phyloP scores from a whole-genome alignment of 2,888 invertebrate genomes.

The Meta bourneti region DNA sequence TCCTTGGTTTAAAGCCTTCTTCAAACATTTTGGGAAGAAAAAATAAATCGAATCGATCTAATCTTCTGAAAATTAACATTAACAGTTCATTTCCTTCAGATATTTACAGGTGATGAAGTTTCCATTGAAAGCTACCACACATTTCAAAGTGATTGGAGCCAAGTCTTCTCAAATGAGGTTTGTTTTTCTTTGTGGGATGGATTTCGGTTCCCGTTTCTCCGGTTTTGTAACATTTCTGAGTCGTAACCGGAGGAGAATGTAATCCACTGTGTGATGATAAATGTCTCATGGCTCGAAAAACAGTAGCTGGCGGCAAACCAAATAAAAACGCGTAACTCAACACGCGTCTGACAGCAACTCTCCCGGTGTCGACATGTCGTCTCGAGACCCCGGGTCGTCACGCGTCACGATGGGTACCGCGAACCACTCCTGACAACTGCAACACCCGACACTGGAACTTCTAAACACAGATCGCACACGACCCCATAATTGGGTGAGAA shows the following conservation, averaged over 20 bases:
- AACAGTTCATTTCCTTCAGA: too few species aligned
- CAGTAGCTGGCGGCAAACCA: constrained; percentile 58
- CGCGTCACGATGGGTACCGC: constrained; percentile 28
- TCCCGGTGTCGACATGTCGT: constrained; percentile 41
- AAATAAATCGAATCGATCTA: too few species aligned
- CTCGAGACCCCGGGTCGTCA: constrained; percentile 2
- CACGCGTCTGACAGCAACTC: constrained; percentile 49
- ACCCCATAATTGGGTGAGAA: constrained; percentile 60
- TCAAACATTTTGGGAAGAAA: too few species aligned
- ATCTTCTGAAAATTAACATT: too few species aligned
- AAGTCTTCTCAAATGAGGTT: too few species aligned
- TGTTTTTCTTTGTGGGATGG: too few species aligned
- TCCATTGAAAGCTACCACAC: too few species aligned
- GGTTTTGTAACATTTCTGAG: too few species aligned
- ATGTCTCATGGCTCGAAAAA: constrained; percentile 21
- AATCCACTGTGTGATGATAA: constrained; percentile 25
- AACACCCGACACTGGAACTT: constrained; percentile 41
- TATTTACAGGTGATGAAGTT: too few species aligned
- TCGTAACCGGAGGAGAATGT: not conserved
- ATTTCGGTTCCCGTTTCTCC: too few species aligned
- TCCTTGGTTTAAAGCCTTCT: too few species aligned
- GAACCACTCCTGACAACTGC: constrained; percentile 50
- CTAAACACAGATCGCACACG: not conserved
- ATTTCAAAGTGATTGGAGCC: too few species aligned
- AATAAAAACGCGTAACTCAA: constrained; percentile 46